Evolutionary conservation across 2,113 vertebrate species (phyloP).

Genomic region (Cynopterus brachyotis): DNA sequence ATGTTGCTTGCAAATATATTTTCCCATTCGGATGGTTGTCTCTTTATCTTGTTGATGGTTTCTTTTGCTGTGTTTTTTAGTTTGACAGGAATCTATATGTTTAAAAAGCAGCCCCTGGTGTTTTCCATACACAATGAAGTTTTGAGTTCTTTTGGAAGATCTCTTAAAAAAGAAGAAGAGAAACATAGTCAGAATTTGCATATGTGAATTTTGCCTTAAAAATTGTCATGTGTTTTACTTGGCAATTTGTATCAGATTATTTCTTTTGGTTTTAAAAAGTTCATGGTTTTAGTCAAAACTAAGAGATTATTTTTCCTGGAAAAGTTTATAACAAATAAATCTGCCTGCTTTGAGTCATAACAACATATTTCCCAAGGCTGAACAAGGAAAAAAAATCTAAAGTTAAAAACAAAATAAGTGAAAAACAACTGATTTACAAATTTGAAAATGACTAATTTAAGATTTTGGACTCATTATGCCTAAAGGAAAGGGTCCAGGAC

Average conservation of each 20-base stretch:
- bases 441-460: background rate
- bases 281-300: slow-evolving; percentile 33
- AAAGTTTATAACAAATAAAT: slow-evolving; percentile 23
- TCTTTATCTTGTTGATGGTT: too few relatives aligned
- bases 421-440: background rate
- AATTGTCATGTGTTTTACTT: background rate
- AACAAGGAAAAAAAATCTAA: background rate
- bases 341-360: slow-evolving; percentile 28
- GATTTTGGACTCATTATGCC: background rate
- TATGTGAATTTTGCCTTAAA: background rate
- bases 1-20: too few relatives aligned
- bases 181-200: background rate
- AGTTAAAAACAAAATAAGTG: slow-evolving; percentile 29
- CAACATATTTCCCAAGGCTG: background rate
- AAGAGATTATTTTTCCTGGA: slow-evolving; percentile 22
- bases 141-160: background rate
- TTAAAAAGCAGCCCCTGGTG: background rate
- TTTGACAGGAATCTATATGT: background rate
- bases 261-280: slow-evolving; percentile 29
- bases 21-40: too few relatives aligned
- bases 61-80: too few relatives aligned
- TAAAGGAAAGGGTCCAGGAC: background rate
- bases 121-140: background rate
- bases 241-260: background rate
- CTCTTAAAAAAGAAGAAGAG: background rate